Percentiles rank a stretch among this genome's conserved stretches.
Evolutionary conservation across 2,797 vertebrate species (phyloP).

Genomic region (Phrynocephalus vlangalii): DNA sequence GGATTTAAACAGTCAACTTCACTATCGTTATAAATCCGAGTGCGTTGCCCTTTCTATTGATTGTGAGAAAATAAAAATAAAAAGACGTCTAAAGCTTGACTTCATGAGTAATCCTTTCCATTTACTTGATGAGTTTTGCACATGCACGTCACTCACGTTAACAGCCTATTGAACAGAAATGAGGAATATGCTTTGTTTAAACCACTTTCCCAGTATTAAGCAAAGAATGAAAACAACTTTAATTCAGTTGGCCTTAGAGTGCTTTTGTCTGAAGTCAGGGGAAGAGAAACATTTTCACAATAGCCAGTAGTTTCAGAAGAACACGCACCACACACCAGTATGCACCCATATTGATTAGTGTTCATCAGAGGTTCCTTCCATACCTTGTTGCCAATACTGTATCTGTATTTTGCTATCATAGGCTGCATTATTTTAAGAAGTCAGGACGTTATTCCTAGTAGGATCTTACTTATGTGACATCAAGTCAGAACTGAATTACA

Average conservation of each 20-base stretch:
- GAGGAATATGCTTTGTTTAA: conserved; percentile 61
- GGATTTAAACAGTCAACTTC: conserved; percentile 92
- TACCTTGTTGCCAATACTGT: background rate
- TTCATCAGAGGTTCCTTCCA: background rate
- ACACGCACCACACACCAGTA: background rate
- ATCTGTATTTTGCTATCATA: background rate
- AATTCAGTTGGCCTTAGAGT: conserved; percentile 35
- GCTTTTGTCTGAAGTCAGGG: conserved; percentile 37
- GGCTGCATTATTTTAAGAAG: background rate
- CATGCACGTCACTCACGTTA: conserved; percentile 68
- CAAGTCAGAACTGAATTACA: no score
- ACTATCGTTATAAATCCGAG: conserved; percentile 91
- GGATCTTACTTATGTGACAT: no score
- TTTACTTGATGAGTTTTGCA: conserved; percentile 72
- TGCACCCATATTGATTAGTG: no score
- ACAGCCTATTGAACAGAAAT: conserved; percentile 61
- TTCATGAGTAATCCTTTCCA: conserved; percentile 84
- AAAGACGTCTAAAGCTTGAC: conserved; percentile 83
- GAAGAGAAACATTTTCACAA: conserved; percentile 26
- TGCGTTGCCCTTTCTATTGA: conserved; percentile 83
- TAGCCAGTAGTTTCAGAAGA: background rate
- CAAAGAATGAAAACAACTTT: conserved; percentile 62
- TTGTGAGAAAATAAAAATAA: conserved; percentile 79
- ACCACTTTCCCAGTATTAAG: conserved; percentile 61
- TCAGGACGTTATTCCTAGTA: background rate